Percentiles rank a stretch among this genome's conserved stretches.
Conservation (phyloP, 2,888 invertebrate genomes). For the Drosophila lacicola region DNA sequence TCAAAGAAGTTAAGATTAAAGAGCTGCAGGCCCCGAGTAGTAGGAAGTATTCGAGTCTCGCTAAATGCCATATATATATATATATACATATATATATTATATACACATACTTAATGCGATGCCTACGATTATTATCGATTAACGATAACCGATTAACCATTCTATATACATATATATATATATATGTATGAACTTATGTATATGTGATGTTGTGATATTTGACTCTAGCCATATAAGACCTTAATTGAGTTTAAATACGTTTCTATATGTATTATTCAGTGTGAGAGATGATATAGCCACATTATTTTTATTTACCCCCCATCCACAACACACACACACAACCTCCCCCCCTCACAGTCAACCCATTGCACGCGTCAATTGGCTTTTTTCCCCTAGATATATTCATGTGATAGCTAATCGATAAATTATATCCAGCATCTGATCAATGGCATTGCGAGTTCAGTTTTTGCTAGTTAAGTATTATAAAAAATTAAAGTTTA, state of each 20-base stretch:
- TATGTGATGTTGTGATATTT: slow-evolving; percentile 69
- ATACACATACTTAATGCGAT: slow-evolving; percentile 20
- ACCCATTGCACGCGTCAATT: slow-evolving; percentile 17
- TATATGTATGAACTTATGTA: slow-evolving; percentile 57
- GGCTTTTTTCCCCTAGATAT: slow-evolving; percentile 36
- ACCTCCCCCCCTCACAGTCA: not conserved
- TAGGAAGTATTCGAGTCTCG: slow-evolving; percentile 7
- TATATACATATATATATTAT: slow-evolving; percentile 12
- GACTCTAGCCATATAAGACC: slow-evolving; percentile 61
- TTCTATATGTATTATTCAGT: slow-evolving; percentile 5
- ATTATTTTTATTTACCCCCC: too few species aligned
- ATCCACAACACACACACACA: not conserved
- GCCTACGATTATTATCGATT: slow-evolving; percentile 50
- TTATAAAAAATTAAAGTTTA: slow-evolving; percentile 4
- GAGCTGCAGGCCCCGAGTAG: not conserved
- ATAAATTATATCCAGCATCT: slow-evolving; percentile 19
- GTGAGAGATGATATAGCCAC: too few species aligned
- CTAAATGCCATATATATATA: slow-evolving; percentile 24
- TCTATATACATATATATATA: slow-evolving; percentile 16
- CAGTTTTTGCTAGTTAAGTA: slow-evolving; percentile 42
- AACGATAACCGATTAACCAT: slow-evolving; percentile 24
- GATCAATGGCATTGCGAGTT: slow-evolving; percentile 29
- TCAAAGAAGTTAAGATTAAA: slow-evolving; percentile 15
- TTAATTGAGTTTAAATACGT: slow-evolving; percentile 33
- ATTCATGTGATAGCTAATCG: slow-evolving; percentile 60